Base-by-base conservation (phyloP, 92 coral and sea anemone species). In the Epizoanthus scotinus region DNA sequence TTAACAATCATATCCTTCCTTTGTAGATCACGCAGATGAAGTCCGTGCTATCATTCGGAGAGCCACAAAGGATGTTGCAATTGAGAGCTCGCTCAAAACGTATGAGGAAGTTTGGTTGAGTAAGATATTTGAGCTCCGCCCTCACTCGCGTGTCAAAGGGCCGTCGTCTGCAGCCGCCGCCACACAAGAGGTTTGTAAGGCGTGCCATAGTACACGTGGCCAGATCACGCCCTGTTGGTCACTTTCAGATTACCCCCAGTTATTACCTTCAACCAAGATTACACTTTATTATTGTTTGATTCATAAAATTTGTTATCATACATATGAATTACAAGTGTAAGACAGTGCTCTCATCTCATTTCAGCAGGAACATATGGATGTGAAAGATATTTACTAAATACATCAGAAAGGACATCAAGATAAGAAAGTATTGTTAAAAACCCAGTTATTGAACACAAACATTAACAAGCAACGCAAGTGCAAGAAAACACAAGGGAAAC, bases 81-180 rank as follows among this genome's bases (percentile, higher is more conserved):
- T 96, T 42, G 99, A 96, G 84, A 93, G 97, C 71, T 93, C 99
- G 19, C 87, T 96, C 14, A 96, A 91, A 82, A 96, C 99, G 10
- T 96, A 96, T 55, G 99, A 96, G 77, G 99, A 96, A 73, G 99
- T 96, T 55, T 96, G 99, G 99, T 73, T 96, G 78, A 96, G 99
- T 82, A 96, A 96, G 85, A 94, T 96, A 65, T 96, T 93, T 87
- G 99, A 96, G 40, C 88, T 96, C 60, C 86, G 87, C 20, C 84
- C 87, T 38, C 98, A 93, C 78, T 87, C 94, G 59, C 84, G 93
- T 63, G 87, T 87, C 80, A 91, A 92, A 85, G 90, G 94, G 57
- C 93, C 94, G 0, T 83, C 92, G 15, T 94, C 98, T 18, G 94
- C 99, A 18, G 82, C 91, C 64, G 94, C 87, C 22, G 90, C 88